Conservation (phyloP, 1,140 invertebrate species). For the Camponotus floridanus region DNA sequence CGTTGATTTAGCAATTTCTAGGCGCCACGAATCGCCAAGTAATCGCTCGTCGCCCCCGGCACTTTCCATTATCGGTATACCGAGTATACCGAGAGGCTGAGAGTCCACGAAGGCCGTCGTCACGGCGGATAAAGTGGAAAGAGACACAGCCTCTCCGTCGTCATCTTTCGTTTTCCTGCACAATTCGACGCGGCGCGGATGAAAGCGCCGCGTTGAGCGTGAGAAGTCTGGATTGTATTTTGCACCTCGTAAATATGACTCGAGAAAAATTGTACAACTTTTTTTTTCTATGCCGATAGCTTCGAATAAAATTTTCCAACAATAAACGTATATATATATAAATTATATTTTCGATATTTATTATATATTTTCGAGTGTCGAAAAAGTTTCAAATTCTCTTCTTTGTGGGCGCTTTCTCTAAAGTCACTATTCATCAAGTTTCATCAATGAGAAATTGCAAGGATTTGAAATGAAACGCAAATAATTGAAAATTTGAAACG, state of each 20-base stretch:
- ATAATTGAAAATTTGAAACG: neutral
- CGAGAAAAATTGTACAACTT: neutral
- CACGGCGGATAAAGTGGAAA: conserved; percentile 44
- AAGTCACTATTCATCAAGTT: neutral
- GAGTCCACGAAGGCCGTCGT: conserved; percentile 42
- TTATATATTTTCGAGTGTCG: neutral
- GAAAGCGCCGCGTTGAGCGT: conserved; percentile 12
- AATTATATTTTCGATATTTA: neutral
- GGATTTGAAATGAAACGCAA: neutral
- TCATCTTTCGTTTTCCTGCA: conserved; percentile 17
- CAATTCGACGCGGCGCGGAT: conserved; percentile 31
- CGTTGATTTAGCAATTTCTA: conserved; percentile 70
- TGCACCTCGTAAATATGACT: neutral
- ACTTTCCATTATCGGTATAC: conserved; percentile 60
- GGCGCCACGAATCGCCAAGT: conserved; percentile 55
- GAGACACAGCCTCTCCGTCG: conserved; percentile 29
- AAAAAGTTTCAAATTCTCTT: neutral
- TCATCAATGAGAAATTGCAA: neutral
- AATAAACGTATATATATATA: neutral
- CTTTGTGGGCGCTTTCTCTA: neutral
- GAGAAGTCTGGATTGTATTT: conserved; percentile 10
- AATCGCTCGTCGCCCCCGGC: conserved; percentile 10
- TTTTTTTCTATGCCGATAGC: neutral
- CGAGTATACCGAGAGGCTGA: conserved; percentile 17
- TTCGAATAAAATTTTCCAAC: neutral